Base-by-base conservation (phyloP, 2,888 invertebrate genomes). In the Acrocyrtus sp. region DNA sequence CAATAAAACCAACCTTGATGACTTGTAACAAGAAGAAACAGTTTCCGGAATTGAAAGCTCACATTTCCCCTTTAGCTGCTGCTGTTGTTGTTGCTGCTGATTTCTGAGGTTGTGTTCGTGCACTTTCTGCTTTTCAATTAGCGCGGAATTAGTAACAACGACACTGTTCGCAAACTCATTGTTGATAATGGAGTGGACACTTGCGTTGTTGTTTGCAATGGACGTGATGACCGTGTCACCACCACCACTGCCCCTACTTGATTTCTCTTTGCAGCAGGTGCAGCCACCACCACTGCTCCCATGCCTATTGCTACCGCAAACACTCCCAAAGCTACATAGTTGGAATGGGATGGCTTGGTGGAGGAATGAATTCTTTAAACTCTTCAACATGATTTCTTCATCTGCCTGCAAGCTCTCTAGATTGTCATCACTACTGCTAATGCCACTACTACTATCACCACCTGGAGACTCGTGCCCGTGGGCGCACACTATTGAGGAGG, bases 351-450 rank as follows among this genome's bases (percentile, higher is more conserved):
- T 72, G 17, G 72, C 66, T 60, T 72, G 72, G 47, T 72, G 72
- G 41, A 72, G 66, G 26, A 72, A 72, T 2, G 72, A 72, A 41
- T 72, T 72, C 50, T 72, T 72, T 48, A 72, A 45, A 26, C 72
- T 72, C 61, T 72, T 72, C 65, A 72, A 66, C 72, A 72, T 72
- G 58, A 66, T 66, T 66, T 72, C 72, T 24, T 72, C 72, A 27
- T 72, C 72, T 27, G 61, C 50, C 5, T 72, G 72, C 17, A 72
- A 66, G 48, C 72, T 72, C 56, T 72, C 72, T 53, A 72, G 43
- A 43, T 72, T 72, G 48, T 72, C 72, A 47, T 72, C 72, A 61
- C 72, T 72, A 17, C 67, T 62, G 27, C 72, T 72, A 6, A 72
- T 72, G 3, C 72, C 72, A 61, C 72, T 72, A 21, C 72, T 72